Conservation (phyloP, 2,113 vertebrate species). For the Macrotus californicus region DNA sequence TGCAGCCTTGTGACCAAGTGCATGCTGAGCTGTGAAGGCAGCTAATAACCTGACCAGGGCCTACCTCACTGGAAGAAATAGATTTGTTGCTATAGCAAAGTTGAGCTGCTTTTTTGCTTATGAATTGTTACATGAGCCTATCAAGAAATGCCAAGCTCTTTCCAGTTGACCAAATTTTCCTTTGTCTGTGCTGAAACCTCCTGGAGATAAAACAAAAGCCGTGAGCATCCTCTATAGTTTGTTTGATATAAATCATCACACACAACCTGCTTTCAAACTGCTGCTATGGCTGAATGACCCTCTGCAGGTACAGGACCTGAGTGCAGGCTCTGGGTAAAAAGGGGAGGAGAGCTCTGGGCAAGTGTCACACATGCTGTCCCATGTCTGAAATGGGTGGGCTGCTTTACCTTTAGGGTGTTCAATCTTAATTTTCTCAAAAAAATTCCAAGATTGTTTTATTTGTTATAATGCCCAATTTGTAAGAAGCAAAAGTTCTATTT, state of each 20-base stretch:
- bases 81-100: background rate
- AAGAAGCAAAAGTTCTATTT: background rate
- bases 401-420: background rate
- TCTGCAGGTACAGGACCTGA: background rate
- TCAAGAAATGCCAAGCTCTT: conserved; percentile 11
- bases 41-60: background rate
- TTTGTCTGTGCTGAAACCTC: background rate
- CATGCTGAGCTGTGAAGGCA: background rate
- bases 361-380: too few species aligned
- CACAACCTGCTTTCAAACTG: background rate
- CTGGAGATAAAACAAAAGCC: background rate
- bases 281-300: background rate
- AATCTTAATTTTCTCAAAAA: background rate
- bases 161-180: background rate
- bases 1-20: background rate
- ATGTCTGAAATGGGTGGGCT: background rate
- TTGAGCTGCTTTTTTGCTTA: background rate
- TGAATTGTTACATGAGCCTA: background rate
- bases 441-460: background rate
- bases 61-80: background rate
- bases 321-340: fast-evolving
- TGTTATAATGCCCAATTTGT: background rate
- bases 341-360: background rate
- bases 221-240: background rate
- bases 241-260: background rate